Conservation (phyloP, 2,113 vertebrate genomes). For the Coptodon bakossiorum region DNA sequence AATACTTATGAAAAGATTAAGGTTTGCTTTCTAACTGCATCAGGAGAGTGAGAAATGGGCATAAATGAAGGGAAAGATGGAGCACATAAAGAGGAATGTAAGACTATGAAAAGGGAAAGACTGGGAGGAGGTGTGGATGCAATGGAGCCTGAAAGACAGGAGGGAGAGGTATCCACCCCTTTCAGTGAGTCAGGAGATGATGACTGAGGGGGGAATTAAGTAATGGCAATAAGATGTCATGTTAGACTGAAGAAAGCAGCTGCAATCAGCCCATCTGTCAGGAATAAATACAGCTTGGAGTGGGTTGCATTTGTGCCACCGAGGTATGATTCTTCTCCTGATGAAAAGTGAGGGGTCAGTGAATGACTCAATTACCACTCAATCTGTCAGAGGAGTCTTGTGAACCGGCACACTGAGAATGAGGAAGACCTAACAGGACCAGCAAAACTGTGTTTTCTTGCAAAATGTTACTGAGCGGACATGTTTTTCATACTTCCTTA, state of each 20-base stretch:
- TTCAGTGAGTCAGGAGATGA: conserved; percentile 25
- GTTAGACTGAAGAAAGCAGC: conserved; percentile 35
- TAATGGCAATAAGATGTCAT: conserved; percentile 46
- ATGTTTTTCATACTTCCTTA: neutral
- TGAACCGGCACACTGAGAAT: neutral
- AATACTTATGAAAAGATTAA: neutral
- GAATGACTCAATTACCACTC: conserved; percentile 37
- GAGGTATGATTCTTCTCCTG: conserved; percentile 27
- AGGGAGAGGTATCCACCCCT: neutral
- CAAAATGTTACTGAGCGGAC: neutral
- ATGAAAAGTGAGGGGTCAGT: conserved; percentile 47
- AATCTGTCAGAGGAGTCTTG: conserved; percentile 13
- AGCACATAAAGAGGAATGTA: neutral
- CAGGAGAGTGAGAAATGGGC: neutral
- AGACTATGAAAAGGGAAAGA: neutral
- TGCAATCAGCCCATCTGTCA: conserved; percentile 50
- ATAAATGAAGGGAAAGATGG: neutral
- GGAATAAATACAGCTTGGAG: conserved; percentile 27
- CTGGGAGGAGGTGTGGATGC: neutral
- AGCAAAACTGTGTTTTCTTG: neutral
- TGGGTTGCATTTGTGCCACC: conserved; percentile 8
- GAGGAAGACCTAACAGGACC: neutral
- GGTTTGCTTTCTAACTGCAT: neutral
- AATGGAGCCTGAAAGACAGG: conserved; percentile 7
- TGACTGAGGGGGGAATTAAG: conserved; percentile 29